phyloP scores from a whole-genome alignment of 2,888 invertebrate genomes.

The Apamea crenata region DNA sequence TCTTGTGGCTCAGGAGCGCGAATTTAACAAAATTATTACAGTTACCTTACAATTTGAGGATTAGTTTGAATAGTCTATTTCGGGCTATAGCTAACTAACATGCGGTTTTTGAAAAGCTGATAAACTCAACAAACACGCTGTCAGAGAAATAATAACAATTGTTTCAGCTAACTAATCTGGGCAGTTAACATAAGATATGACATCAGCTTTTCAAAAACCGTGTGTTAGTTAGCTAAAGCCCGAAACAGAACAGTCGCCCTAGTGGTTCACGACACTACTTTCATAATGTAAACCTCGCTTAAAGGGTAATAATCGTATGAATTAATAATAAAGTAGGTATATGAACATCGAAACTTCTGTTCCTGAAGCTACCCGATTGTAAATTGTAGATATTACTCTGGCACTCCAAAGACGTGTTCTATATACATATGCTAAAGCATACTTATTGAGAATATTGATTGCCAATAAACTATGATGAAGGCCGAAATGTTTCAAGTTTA shows the following conservation, averaged over 20 bases:
- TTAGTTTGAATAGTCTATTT: neutral
- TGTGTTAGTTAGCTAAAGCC: neutral
- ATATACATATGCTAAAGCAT: slow-evolving; percentile 20
- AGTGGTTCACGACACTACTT: neutral
- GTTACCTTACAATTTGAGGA: neutral
- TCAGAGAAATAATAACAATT: neutral
- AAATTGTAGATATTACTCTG: slow-evolving; percentile 6
- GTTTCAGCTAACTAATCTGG: neutral
- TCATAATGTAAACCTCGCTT: neutral
- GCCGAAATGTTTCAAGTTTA: slow-evolving; percentile 61
- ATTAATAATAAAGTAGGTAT: slow-evolving; percentile 5
- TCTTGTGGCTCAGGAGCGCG: neutral
- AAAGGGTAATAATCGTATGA: slow-evolving; percentile 20
- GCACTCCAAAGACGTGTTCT: slow-evolving; percentile 19
- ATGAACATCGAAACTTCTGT: slow-evolving; percentile 23
- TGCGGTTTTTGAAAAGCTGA: neutral
- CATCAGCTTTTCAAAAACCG: neutral
- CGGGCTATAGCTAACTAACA: neutral
- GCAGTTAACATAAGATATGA: neutral
- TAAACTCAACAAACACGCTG: neutral
- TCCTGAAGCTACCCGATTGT: slow-evolving; percentile 8
- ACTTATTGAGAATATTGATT: slow-evolving; percentile 60
- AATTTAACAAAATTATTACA: neutral
- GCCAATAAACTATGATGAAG: slow-evolving; percentile 59
- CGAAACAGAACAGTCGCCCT: neutral